phyloP scores from a whole-genome alignment of 2,888 invertebrate species.

The Macroteleia sp. region DNA sequence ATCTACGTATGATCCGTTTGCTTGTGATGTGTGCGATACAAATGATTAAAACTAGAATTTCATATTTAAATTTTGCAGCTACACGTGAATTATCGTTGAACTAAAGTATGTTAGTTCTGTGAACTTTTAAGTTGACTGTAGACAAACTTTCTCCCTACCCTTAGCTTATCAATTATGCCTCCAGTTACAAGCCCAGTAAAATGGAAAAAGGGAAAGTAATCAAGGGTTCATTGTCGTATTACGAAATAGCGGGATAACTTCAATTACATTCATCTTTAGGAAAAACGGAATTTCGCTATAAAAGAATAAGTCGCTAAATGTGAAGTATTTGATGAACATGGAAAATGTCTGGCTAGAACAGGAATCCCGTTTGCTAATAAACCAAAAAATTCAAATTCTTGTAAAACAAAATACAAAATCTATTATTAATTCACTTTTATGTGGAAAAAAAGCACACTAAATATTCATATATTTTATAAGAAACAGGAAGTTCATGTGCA shows the following conservation, averaged over 20 bases:
- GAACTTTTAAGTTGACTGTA: conserved; percentile 11
- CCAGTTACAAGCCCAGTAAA: conserved; percentile 15
- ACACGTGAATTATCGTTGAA: conserved; percentile 22
- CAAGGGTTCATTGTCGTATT: conserved; percentile 29
- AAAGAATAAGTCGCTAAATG: too few species aligned
- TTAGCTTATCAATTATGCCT: conserved; percentile 28
- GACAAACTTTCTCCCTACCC: conserved; percentile 14
- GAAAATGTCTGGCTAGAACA: too few species aligned
- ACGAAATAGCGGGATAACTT: conserved; percentile 18
- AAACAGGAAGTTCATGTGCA: too few species aligned
- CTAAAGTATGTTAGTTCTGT: conserved; percentile 24
- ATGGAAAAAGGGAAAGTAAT: conserved; percentile 26
- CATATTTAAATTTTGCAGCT: conserved; percentile 10
- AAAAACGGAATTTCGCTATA: conserved; percentile 7
- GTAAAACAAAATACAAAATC: too few species aligned
- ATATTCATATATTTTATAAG: too few species aligned
- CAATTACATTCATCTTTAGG: conserved; percentile 33
- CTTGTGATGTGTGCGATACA: background rate
- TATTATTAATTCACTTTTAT: too few species aligned
- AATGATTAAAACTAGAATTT: conserved; percentile 2
- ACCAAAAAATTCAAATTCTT: too few species aligned
- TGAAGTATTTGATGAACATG: too few species aligned
- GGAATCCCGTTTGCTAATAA: too few species aligned
- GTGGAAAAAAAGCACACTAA: too few species aligned
- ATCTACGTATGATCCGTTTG: too few species aligned